A percentile compares a stretch with the other conserved stretches of the same genome.
Conservation (phyloP, 2,888 invertebrate species). For the Phengaris arion region DNA sequence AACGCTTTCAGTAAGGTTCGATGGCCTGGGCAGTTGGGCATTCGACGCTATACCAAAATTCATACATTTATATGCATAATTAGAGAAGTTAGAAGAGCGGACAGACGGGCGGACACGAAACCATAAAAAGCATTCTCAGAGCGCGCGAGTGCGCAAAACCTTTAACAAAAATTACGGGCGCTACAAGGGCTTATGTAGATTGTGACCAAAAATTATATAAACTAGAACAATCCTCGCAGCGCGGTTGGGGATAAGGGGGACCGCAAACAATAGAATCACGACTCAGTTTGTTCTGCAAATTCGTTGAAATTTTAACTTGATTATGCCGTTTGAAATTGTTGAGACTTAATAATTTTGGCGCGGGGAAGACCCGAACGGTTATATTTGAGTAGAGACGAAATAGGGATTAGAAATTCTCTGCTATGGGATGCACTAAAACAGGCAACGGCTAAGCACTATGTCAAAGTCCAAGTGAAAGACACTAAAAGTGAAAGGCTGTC, state of each 20-base stretch:
- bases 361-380: neutral
- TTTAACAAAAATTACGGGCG: neutral
- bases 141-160: neutral
- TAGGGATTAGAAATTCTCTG: neutral
- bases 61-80: no score
- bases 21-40: no score
- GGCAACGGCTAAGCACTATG: no score
- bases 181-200: neutral
- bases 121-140: no score
- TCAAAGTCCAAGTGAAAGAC: no score
- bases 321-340: constrained; percentile 34
- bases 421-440: no score
- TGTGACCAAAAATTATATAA: constrained; percentile 13
- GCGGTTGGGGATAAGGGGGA: constrained; percentile 32
- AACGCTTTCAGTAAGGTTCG: no score
- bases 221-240: constrained; percentile 16
- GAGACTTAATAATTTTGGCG: constrained; percentile 20
- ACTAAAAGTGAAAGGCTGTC: no score
- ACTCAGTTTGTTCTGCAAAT: constrained; percentile 38
- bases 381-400: constrained; percentile 1
- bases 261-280: constrained; percentile 37
- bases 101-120: no score
- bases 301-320: constrained; percentile 38
- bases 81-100: no score
- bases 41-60: no score